These are phyloP conservation scores for Drosophila mulleri DNA, from an alignment of 2,888 invertebrate species.

Conservation along the genomic window DNA sequence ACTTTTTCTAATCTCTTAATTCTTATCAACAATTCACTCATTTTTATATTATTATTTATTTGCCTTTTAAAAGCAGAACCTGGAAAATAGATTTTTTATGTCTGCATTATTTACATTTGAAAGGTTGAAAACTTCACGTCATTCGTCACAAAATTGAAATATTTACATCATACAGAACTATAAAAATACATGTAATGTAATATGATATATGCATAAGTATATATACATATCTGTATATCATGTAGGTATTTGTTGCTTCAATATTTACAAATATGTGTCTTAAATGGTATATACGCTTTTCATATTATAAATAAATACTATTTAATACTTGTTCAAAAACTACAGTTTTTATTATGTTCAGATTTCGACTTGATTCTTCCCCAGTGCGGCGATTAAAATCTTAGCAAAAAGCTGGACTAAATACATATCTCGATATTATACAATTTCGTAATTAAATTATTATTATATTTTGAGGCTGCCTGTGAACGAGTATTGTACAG, in stretches of 20 bases:
- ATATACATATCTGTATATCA: background rate
- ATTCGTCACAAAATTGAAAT: slow-evolving; percentile 6
- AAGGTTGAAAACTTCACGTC: background rate
- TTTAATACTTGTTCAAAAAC: slow-evolving; percentile 1
- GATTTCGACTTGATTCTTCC: background rate
- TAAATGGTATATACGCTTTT: slow-evolving; percentile 37
- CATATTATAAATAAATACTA: slow-evolving; percentile 2
- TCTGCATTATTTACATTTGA: slow-evolving; percentile 15
- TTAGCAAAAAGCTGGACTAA: background rate
- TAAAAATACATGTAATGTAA: background rate
- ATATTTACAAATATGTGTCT: slow-evolving; percentile 40
- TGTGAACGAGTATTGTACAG: slow-evolving; percentile 4
- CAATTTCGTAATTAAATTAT: no score
- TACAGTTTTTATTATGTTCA: background rate
- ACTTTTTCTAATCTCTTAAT: background rate
- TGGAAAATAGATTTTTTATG: background rate
- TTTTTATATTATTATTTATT: background rate
- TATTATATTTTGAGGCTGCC: background rate
- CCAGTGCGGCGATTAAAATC: background rate
- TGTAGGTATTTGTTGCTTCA: background rate
- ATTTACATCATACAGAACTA: slow-evolving; percentile 2
- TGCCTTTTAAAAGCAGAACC: background rate
- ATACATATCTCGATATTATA: no score
- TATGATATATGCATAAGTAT: background rate
- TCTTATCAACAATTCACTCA: background rate